Evolutionary conservation across 92 coral and sea anemone species (phyloP).

Genomic region (Phymanthus crucifer): DNA sequence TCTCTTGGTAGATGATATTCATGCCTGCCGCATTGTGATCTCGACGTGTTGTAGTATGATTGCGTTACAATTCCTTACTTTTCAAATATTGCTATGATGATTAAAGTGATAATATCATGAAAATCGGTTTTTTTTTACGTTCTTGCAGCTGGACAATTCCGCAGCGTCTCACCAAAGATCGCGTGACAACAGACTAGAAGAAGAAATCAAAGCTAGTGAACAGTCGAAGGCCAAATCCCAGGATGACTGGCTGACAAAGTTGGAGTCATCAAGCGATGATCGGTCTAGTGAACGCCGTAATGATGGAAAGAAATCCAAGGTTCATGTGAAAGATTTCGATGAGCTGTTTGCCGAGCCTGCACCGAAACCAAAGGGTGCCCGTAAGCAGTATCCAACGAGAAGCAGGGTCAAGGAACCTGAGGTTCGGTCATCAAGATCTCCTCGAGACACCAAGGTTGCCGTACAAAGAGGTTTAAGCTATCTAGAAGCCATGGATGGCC

Average conservation of each 20-base stretch:
- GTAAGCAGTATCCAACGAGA: background rate
- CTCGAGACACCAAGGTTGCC: constrained; percentile 21
- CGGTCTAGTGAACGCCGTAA: background rate
- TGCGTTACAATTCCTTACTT: background rate
- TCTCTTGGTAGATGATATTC: background rate
- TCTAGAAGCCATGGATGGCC: constrained; percentile 13
- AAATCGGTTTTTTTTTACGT: background rate
- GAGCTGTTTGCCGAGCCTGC: constrained; percentile 11
- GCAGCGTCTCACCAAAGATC: background rate
- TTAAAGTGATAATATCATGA: background rate
- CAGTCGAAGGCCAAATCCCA: constrained; percentile 17
- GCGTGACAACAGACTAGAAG: constrained; percentile 22
- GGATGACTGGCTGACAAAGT: constrained; percentile 24
- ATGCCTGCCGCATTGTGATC: background rate
- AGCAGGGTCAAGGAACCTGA: constrained; percentile 22
- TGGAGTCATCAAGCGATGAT: constrained; percentile 11
- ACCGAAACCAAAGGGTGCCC: background rate
- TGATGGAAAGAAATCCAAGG: background rate
- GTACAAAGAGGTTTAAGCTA: constrained; percentile 19
- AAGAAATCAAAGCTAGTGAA: constrained; percentile 18
- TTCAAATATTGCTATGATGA: background rate
- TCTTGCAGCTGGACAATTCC: constrained; percentile 30
- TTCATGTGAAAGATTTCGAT: constrained; percentile 26
- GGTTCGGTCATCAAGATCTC: constrained; percentile 12
- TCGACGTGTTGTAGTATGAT: background rate